These are phyloP conservation scores for Baryphthengus martii DNA, from an alignment of 2,113 vertebrate genomes.

Conservation along the genomic window DNA sequence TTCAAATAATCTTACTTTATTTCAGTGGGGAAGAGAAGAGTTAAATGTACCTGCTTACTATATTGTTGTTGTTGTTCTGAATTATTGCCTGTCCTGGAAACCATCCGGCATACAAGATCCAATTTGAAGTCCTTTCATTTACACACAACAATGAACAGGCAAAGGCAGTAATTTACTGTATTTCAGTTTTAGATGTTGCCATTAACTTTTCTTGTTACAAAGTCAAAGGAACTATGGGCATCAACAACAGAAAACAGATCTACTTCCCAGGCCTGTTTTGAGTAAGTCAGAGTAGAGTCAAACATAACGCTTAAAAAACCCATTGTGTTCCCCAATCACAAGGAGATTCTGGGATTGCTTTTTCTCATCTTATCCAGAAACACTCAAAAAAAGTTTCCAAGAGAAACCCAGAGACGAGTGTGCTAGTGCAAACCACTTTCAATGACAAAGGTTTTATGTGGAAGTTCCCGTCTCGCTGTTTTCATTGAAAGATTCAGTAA, in stretches of 20 bases:
- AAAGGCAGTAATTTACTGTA: constrained; percentile 33
- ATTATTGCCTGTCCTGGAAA: constrained; percentile 21
- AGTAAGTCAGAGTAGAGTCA: neutral
- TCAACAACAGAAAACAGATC: neutral
- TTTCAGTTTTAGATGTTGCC: constrained; percentile 20
- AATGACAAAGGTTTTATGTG: neutral
- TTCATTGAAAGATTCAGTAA: neutral
- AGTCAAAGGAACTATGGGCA: neutral
- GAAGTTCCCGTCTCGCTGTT: neutral
- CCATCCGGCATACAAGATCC: neutral
- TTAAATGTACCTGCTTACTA: neutral
- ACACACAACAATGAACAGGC: constrained; percentile 47
- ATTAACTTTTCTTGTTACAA: constrained; percentile 36
- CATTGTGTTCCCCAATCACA: neutral
- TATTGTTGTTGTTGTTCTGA: neutral
- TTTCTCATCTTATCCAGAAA: neutral
- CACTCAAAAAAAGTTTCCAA: neutral
- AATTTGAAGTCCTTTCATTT: constrained; percentile 45
- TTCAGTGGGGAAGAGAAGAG: neutral
- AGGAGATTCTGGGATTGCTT: neutral
- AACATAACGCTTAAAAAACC: neutral
- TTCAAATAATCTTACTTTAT: neutral
- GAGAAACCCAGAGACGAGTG: neutral
- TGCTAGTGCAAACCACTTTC: neutral
- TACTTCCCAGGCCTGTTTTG: neutral